A percentile compares a stretch with the other conserved stretches of the same genome.
Evolutionary conservation across 2,888 invertebrate genomes (phyloP).

Genomic region (Cataglyphis livida): DNA sequence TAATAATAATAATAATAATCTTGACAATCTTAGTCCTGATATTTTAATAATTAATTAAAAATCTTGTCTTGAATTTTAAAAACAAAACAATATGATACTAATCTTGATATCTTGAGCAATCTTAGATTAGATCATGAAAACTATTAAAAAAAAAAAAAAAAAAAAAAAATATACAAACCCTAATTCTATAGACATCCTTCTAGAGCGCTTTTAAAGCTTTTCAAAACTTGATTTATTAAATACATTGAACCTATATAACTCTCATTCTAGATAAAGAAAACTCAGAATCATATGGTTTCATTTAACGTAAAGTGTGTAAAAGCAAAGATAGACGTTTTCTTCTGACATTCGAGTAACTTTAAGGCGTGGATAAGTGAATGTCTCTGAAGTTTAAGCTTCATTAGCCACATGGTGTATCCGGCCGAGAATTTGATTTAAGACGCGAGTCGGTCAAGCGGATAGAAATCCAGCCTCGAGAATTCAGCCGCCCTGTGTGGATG

Average conservation of each 20-base stretch:
- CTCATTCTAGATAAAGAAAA: neutral
- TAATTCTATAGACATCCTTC: neutral
- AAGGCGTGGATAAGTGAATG: slow-evolving; percentile 29
- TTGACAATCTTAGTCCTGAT: no score
- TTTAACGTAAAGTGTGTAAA: neutral
- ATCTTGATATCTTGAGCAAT: no score
- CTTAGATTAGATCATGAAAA: neutral
- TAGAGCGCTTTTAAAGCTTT: neutral
- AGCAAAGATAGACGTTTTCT: neutral
- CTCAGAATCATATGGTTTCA: neutral
- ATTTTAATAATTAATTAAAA: no score
- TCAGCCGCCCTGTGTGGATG: slow-evolving; percentile 31
- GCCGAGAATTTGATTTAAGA: slow-evolving; percentile 69
- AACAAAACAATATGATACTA: no score
- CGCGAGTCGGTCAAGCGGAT: slow-evolving; percentile 64
- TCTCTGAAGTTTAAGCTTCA: slow-evolving; percentile 46
- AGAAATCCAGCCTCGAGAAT: slow-evolving; percentile 52
- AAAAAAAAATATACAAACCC: neutral
- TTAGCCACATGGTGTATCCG: slow-evolving; percentile 30
- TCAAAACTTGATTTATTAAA: neutral
- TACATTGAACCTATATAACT: neutral
- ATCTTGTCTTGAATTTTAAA: no score
- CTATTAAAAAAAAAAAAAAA: no score
- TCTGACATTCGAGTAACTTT: neutral
- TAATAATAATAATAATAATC: no score